phyloP scores from a whole-genome alignment of 2,888 invertebrate genomes.

The Boloria selene region DNA sequence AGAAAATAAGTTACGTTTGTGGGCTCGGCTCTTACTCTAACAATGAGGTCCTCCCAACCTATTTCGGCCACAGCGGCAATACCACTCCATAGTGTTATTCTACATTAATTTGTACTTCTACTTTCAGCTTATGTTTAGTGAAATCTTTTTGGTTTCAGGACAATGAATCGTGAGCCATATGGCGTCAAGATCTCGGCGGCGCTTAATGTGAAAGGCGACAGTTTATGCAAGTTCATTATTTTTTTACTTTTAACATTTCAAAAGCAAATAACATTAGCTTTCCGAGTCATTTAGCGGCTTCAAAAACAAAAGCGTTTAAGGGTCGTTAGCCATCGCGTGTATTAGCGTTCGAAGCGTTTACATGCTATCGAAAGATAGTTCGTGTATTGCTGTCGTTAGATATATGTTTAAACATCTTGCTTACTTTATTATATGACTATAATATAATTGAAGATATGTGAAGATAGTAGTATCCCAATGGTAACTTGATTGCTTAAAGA shows the following conservation, averaged over 20 bases:
- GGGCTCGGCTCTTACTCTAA: too few relatives aligned
- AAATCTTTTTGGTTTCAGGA: neutral
- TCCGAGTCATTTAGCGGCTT: constrained; percentile 37
- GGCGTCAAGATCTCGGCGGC: constrained; percentile 53
- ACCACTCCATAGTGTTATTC: too few relatives aligned
- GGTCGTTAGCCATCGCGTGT: constrained; percentile 10
- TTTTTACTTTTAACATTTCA: constrained; percentile 40
- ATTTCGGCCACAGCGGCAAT: too few relatives aligned
- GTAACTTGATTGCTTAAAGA: too few relatives aligned
- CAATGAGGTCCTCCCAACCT: too few relatives aligned
- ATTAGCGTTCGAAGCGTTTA: neutral
- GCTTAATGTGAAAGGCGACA: constrained; percentile 47
- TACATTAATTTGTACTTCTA: too few relatives aligned
- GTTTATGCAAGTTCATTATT: constrained; percentile 46
- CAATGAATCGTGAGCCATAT: constrained; percentile 34
- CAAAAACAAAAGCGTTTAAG: constrained; percentile 41
- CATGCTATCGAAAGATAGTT: neutral
- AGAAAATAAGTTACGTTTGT: too few relatives aligned
- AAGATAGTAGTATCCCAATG: too few relatives aligned
- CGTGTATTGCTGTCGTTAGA: too few relatives aligned
- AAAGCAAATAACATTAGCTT: constrained; percentile 38
- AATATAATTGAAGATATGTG: too few relatives aligned
- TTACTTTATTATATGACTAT: too few relatives aligned
- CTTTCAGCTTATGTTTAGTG: neutral
- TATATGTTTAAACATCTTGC: too few relatives aligned